Evolutionary conservation across 2,888 invertebrate genomes (phyloP).

Genomic region (Rhogogaster chlorosoma): DNA sequence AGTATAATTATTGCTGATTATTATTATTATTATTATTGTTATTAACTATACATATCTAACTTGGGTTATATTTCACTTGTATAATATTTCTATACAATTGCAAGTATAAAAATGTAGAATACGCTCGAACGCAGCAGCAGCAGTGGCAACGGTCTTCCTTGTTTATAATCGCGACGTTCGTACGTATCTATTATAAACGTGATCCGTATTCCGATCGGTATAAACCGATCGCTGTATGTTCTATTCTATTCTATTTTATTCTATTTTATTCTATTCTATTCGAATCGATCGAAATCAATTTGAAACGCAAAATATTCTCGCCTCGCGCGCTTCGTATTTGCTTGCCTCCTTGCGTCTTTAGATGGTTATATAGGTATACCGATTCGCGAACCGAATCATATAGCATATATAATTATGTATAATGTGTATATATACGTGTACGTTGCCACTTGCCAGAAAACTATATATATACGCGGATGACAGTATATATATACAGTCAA

Average conservation of each 20-base stretch:
- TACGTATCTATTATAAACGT: constrained; percentile 12
- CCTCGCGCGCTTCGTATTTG: no score
- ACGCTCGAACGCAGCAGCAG: not conserved
- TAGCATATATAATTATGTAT: no score
- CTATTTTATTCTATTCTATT: not conserved
- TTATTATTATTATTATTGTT: not conserved
- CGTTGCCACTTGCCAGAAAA: not conserved
- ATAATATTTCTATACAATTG: not conserved
- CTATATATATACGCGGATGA: not conserved
- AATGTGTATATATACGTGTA: no score
- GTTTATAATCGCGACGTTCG: not conserved
- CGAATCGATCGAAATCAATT: constrained; percentile 46
- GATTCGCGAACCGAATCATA: not conserved
- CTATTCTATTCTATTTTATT: not conserved
- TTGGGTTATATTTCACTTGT: not conserved
- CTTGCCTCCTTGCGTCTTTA: not conserved
- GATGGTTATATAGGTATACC: not conserved
- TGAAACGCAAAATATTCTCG: constrained; percentile 46
- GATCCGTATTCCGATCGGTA: constrained; percentile 7
- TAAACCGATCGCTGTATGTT: not conserved
- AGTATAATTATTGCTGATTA: not conserved
- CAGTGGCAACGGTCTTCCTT: not conserved
- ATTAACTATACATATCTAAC: not conserved
- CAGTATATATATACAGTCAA: not conserved
- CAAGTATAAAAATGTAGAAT: not conserved